Percentiles rank a stretch among this genome's conserved stretches.
phyloP scores from a whole-genome alignment of 2,888 invertebrate species.

The Bibio marci region DNA sequence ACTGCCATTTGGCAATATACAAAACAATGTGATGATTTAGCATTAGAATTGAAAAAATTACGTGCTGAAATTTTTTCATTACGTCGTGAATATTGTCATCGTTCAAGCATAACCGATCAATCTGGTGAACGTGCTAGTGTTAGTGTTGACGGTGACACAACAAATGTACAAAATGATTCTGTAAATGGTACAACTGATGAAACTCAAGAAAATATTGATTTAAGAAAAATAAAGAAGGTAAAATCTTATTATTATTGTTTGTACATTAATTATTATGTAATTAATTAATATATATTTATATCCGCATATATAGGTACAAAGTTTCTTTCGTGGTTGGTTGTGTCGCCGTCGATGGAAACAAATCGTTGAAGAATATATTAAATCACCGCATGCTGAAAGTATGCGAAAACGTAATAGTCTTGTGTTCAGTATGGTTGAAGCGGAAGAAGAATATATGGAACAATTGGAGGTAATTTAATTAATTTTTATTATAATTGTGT shows the following conservation, averaged over 20 bases:
- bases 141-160: conserved; percentile 11
- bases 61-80: conserved; percentile 68
- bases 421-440: conserved; percentile 82
- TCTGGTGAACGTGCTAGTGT: conserved; percentile 17
- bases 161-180: conserved; percentile 23
- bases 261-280: no score
- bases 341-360: conserved; percentile 86
- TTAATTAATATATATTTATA: background rate
- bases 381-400: conserved; percentile 84
- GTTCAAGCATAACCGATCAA: conserved; percentile 33
- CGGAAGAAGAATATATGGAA: conserved; percentile 83
- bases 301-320: conserved; percentile 33
- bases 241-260: conserved; percentile 14
- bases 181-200: conserved; percentile 11
- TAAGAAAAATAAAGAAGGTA: conserved; percentile 74
- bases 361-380: conserved; percentile 86
- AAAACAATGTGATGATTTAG: conserved; percentile 81
- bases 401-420: conserved; percentile 83
- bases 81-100: conserved; percentile 51
- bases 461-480: conserved; percentile 73
- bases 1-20: conserved; percentile 89
- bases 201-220: conserved; percentile 47
- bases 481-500: no score
- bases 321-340: conserved; percentile 86
- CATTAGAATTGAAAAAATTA: conserved; percentile 73